Evolutionary conservation across 2,797 vertebrate species (phyloP), one percentile per base, ranked within the genome.

Genomic region (Pseudochaenichthys georgianus): DNA sequence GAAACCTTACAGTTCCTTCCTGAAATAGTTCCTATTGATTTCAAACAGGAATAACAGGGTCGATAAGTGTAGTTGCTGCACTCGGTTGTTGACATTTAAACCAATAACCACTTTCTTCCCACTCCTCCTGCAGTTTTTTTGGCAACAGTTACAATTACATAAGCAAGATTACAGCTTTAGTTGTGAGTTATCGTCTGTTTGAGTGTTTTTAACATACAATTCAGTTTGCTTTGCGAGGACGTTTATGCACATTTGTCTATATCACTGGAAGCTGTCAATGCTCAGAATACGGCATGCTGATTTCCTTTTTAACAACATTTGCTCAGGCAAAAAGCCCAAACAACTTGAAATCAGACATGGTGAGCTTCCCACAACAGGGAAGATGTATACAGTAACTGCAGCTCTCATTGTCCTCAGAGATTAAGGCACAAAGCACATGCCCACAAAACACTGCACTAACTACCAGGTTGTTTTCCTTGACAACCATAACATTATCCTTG

Each of bases 21-120:
- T 85, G 70, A 70, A 82, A 75, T 65, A 75, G 77, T 71, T 78
- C 41, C 53, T 47, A 86, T 86, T 66, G 86, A 91, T 87, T 72
- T 50, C 21, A 63, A 79, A 69, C 83, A 53, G 43, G 75, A 83
- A 82, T 73, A 82, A 82, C 76, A 80, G 52, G 2, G 84, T 89
- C 83, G 15, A 87, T 87, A 65, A 43, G 17, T 64, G 75, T 61
- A 80, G 75, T 64, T 64, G 74, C 60, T 73, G 51, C 65, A 41
- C 66, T 76, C 63, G 75, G 38, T 57, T 50, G 76, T 80, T 88
- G 86, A 91, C 87, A 82, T 88, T 91, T 82, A 73, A 75, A 79
- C 68, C 42, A 70, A 73, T 72, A 80, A 75, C 82, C 71, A 79
- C 55, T 83, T 59, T 51, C 62, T 75, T 78, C 65, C 64, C 43